Evolutionary conservation across 2,113 vertebrate species (phyloP).

Genomic region (Chlamydotis undulata): DNA sequence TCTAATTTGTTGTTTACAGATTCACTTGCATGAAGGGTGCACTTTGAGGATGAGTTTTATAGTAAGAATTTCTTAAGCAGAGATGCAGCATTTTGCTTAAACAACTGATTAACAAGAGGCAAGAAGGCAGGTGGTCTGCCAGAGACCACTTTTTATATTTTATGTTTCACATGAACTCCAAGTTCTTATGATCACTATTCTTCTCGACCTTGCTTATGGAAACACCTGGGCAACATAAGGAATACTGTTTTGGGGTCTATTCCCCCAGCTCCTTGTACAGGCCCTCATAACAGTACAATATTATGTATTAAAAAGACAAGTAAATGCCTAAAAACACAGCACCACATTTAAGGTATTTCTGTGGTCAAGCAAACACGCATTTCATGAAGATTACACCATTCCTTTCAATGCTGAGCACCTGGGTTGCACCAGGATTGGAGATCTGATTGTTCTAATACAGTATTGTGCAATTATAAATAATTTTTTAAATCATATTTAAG

Average conservation of each 20-base stretch:
- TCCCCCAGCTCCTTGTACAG: not conserved
- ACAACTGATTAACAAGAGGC: not conserved
- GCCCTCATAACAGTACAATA: not conserved
- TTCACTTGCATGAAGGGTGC: not conserved
- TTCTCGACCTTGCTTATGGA: not conserved
- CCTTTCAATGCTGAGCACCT: not conserved
- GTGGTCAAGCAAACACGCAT: not conserved
- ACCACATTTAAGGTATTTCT: not conserved
- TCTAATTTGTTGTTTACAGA: not conserved
- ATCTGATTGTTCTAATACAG: not conserved
- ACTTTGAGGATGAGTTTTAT: not conserved
- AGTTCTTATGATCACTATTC: not conserved
- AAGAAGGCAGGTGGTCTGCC: not conserved
- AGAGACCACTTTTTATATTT: not conserved
- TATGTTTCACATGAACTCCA: not conserved
- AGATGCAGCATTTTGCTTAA: not conserved
- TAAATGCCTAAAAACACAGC: not conserved
- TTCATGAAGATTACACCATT: conserved; percentile 1
- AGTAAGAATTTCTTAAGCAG: not conserved
- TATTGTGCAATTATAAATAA: not conserved
- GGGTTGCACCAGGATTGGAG: not conserved
- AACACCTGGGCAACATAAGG: not conserved
- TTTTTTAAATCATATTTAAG: not conserved
- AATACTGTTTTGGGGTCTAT: not conserved
- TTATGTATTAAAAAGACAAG: not conserved